Evolutionary conservation across 2,888 invertebrate species (phyloP), one percentile per base, ranked within the genome.

Genomic region (Eupithecia pulchellata): DNA sequence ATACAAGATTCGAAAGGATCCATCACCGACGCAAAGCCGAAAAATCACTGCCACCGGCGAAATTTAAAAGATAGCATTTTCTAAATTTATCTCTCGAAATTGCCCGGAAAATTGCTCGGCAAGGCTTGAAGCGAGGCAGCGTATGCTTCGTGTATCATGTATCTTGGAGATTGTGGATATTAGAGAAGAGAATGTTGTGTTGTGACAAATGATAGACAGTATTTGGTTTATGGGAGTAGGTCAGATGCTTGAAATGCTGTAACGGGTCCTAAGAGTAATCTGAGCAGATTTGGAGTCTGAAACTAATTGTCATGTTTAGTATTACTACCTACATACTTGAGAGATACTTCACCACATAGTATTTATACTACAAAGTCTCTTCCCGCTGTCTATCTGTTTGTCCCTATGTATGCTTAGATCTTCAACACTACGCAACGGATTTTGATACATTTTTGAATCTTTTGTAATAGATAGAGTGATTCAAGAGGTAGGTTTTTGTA

Each of bases 51-150:
- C 69, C 76, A 68, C 69, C 61, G 63, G 64, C 29, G 67, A 78
- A 79, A 79, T 77, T 83, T 82, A 78, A 77, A 82, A 82, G 81
- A 82, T 81, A 77, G 77, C 77, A 77, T 80, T 83, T 82, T 81
- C 76, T 65, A 77, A 83, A 83, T 82, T 79, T 83, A 79, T 80
- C 78, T 81, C 78, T 73, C 76, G 79, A 84, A 84, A 84, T 84
- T 81, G 82, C 78, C 77, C 77, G 81, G 82, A 79, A 84, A 84
- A 84, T 84, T 84, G 82, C 75, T 76, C 79, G 77, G 77, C 76
- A 77, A 64, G 75, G 82, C 79, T 77, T 78, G 82, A 78, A 79
- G 80, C 78, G 69, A 75, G 72, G 78, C 82, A 77, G 78, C 74
- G 75, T 82, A 73, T 79, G 77, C 75, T 77, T 63, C 79, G 55